Conservation (phyloP, 1,140 invertebrate species). For the Drosophila ohnishii region DNA sequence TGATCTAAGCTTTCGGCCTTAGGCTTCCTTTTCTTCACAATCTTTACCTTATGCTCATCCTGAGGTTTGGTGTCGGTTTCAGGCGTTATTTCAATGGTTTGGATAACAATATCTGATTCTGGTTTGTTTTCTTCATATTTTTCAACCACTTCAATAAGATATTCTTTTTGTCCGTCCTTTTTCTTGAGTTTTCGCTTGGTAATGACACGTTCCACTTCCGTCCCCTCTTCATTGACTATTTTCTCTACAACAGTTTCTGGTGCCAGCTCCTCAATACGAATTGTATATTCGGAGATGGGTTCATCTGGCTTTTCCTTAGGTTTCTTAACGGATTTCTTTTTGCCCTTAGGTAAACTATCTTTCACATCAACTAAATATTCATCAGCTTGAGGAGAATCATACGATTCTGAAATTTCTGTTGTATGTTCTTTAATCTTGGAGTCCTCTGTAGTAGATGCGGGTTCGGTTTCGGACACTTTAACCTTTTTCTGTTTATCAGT, state of each 20-base stretch:
- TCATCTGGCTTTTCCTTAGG: slow-evolving; percentile 4
- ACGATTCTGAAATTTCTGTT: slow-evolving; percentile 35
- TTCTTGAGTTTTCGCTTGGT: slow-evolving; percentile 73
- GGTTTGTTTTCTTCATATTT: slow-evolving; percentile 80
- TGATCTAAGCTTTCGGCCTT: slow-evolving; percentile 64
- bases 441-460: slow-evolving; percentile 10
- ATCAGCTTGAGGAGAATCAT: slow-evolving; percentile 11
- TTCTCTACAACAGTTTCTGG: slow-evolving; percentile 67
- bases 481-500: slow-evolving; percentile 70
- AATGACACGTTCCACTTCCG: slow-evolving; percentile 62
- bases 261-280: slow-evolving; percentile 75
- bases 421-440: slow-evolving; percentile 2
- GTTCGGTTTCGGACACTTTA: slow-evolving; percentile 48
- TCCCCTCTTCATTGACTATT: slow-evolving; percentile 79
- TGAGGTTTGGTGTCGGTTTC: slow-evolving; percentile 54
- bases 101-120: slow-evolving; percentile 58
- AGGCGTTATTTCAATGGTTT: slow-evolving; percentile 77
- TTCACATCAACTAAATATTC: slow-evolving; percentile 41
- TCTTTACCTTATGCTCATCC: slow-evolving; percentile 65
- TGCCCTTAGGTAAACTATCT: slow-evolving; percentile 34
- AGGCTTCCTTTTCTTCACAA: slow-evolving; percentile 60
- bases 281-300: slow-evolving; percentile 51
- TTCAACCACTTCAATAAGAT: slow-evolving; percentile 71
- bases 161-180: slow-evolving; percentile 62
- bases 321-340: slow-evolving; percentile 68